Conservation (phyloP, 2,797 vertebrate species). For the Crocodylus rhombifer region DNA sequence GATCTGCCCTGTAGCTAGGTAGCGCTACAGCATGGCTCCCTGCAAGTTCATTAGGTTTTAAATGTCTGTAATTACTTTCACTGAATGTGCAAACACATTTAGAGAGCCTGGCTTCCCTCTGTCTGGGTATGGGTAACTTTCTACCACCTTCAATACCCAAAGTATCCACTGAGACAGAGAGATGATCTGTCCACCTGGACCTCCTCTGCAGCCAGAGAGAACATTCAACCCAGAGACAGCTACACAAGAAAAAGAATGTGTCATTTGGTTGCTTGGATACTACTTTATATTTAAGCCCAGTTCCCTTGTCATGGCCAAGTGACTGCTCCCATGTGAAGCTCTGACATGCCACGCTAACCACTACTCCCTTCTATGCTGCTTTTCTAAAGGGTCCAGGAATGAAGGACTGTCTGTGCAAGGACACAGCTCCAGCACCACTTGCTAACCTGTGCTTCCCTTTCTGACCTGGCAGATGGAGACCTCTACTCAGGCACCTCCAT, state of each 20-base stretch:
- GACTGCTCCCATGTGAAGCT: not conserved
- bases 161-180: not conserved
- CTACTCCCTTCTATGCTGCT: not conserved
- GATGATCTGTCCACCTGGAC: not conserved
- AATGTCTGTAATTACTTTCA: not conserved
- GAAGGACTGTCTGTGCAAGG: not conserved
- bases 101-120: too few species aligned
- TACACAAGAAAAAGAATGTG: not conserved
- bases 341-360: not conserved
- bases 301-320: not conserved
- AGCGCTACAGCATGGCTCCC: not conserved
- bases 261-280: not conserved
- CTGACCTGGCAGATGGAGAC: conserved; percentile 80
- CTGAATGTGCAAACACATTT: too few species aligned
- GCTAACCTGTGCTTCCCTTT: not conserved
- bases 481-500: conserved; percentile 89
- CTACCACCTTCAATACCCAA: not conserved
- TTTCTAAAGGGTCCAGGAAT: not conserved
- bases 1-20: not conserved
- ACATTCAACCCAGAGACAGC: not conserved
- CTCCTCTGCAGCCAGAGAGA: too few species aligned
- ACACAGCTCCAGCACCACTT: not conserved
- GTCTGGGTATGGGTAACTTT: too few species aligned
- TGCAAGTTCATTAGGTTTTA: not conserved
- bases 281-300: not conserved